A percentile compares a stretch with the other conserved stretches of the same genome.
Evolutionary conservation across 2,113 vertebrate species (phyloP).

Genomic region (Micronycteris hirsuta): DNA sequence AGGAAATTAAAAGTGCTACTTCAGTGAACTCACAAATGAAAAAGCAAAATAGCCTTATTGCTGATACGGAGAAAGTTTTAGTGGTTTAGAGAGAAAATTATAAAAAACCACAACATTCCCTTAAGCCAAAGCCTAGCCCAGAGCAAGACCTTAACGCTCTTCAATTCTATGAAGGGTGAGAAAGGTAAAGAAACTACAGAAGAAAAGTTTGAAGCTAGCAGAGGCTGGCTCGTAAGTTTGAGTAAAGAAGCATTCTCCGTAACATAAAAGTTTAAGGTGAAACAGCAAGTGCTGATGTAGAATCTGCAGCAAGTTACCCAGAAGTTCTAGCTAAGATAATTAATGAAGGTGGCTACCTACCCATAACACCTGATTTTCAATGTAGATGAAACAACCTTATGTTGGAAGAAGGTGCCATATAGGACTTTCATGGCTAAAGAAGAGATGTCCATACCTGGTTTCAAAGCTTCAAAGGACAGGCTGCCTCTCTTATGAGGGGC

Average conservation of each 20-base stretch:
- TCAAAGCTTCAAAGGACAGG: background rate
- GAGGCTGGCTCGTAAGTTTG: background rate
- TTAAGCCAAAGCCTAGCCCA: background rate
- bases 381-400: background rate
- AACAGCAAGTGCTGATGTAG: background rate
- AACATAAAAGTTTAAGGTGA: background rate
- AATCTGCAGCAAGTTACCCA: background rate
- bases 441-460: background rate
- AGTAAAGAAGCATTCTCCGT: background rate
- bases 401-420: background rate
- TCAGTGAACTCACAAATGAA: background rate
- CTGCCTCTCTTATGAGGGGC: background rate
- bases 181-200: background rate
- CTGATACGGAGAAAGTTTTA: background rate
- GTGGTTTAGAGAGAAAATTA: background rate
- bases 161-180: background rate
- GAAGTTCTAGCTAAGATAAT: background rate
- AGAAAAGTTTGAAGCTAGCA: background rate
- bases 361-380: background rate
- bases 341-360: background rate
- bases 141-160: background rate
- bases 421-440: background rate
- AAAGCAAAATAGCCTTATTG: background rate
- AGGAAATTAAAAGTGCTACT: background rate
- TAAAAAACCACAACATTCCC: background rate